Evolutionary conservation across 1,140 invertebrate species (phyloP), one percentile per base, ranked within the genome.

Genomic region (Papilio polyxenes): DNA sequence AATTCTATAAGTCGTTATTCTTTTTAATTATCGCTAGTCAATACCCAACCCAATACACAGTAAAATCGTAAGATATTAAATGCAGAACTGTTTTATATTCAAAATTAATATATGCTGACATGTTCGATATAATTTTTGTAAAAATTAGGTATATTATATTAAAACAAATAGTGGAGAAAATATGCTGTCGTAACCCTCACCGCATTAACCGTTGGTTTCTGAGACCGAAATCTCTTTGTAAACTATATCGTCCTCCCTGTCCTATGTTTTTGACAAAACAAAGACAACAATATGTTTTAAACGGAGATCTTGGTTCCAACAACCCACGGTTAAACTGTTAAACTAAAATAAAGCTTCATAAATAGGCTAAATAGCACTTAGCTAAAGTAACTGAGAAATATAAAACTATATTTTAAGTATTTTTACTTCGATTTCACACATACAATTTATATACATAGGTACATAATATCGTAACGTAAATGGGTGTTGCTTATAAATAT

Each of bases 141-240:
- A 44, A 48, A 75, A 49, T 6, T 37, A 51, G 51, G 48, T 76
- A 49, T 31, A 76, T 51, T 49, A 51, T 76, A 75, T 75, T 20
- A 49, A 75, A 51, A 51, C 3, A 23, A n/a, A 48, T 48, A 15
- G 75, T 13, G 11, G 15, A 48, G 51, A 48, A 10, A 75, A 48
- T 44, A n/a, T 75, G 15, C 17, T n/a, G 72, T 20, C 72, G 2
- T 48, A 40, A 44, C 15, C 8, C 69, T 40, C 40, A 48, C n/a
- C 37, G 15, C 2, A 75, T 75, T 74, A 31, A 31, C 23, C 23
- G 23, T 31, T 2, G 23, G 23, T 31, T 31, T 31, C 23, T 31
- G 23, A 31, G 23, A 31, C 2, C 0, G 23, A 31, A 31, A 31
- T 31, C 23, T 31, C 23, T 31, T 31, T 31, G 23, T 31, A 31